A percentile compares a stretch with the other conserved stretches of the same genome.
Evolutionary conservation across 2,888 invertebrate species (phyloP).

Genomic region (Andrena hattorfiana): DNA sequence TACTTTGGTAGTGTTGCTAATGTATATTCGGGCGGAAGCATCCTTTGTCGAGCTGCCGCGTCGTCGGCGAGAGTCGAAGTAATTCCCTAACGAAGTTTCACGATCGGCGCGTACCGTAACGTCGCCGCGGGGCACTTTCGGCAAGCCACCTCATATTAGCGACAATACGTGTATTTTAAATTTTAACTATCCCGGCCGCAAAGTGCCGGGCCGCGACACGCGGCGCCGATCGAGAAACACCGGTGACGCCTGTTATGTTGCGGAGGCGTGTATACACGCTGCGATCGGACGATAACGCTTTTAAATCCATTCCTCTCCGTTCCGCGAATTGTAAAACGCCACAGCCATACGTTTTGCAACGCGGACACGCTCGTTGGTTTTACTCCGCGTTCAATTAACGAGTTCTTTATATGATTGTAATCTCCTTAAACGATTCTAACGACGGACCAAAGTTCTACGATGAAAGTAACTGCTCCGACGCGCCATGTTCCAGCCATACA

Average conservation of each 20-base stretch:
- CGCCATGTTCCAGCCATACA: conserved; percentile 75
- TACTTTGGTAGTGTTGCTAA: conserved; percentile 49
- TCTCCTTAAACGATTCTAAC: conserved; percentile 22
- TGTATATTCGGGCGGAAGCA: conserved; percentile 11
- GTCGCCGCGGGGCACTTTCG: conserved; percentile 16
- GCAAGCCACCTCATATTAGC: conserved; percentile 32
- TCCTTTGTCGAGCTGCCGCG: conserved; percentile 19
- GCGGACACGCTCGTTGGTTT: conserved; percentile 4
- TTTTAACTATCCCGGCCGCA: conserved; percentile 14
- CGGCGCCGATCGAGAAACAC: conserved; percentile 21
- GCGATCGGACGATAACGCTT: conserved; percentile 9
- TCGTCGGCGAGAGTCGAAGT: conserved; percentile 19
- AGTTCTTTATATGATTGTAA: conserved; percentile 11
- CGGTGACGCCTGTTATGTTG: conserved; percentile 1
- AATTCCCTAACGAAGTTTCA: conserved; percentile 28
- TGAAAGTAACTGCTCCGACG: conserved; percentile 36
- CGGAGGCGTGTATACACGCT: conserved; percentile 13
- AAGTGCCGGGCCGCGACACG: conserved; percentile 10
- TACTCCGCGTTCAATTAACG: neutral
- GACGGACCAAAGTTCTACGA: conserved; percentile 31
- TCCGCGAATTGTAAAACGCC: conserved; percentile 63
- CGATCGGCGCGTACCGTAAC: conserved; percentile 11
- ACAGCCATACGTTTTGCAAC: conserved; percentile 77
- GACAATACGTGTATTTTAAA: conserved; percentile 56
- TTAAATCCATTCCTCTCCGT: conserved; percentile 22